These are phyloP conservation scores for Aspidiotus destructor DNA, from an alignment of 2,888 invertebrate species.

Conservation along the genomic window DNA sequence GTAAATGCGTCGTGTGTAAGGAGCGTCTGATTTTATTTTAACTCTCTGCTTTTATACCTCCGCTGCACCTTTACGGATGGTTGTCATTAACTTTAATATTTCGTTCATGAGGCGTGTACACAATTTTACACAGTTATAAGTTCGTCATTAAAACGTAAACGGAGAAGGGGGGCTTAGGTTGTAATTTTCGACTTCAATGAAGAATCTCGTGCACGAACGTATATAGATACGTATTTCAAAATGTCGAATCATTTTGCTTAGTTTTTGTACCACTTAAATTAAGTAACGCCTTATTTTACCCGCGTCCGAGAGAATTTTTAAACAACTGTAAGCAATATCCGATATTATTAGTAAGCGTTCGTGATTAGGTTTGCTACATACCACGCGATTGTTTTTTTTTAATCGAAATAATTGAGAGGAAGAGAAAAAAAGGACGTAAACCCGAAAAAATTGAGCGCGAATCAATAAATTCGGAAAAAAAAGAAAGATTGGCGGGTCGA, in stretches of 20 bases:
- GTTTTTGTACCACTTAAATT: neutral
- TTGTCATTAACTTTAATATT: constrained; percentile 30
- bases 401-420: neutral
- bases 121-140: constrained; percentile 17
- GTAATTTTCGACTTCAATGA: constrained; percentile 1
- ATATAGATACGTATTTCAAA: too few relatives aligned
- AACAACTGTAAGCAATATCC: constrained; percentile 2
- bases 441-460: neutral
- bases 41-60: too few relatives aligned
- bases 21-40: constrained; percentile 1
- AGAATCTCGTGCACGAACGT: neutral
- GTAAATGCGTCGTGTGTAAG: constrained; percentile 20
- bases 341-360: neutral
- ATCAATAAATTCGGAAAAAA: neutral
- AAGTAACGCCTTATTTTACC: neutral
- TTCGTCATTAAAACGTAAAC: constrained; percentile 18
- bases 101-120: constrained; percentile 15
- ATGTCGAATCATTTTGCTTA: too few relatives aligned
- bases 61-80: neutral
- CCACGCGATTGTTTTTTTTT: neutral
- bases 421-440: constrained; percentile 1
- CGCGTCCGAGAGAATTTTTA: neutral
- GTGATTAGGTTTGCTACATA: too few relatives aligned
- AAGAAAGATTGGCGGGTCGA: neutral
- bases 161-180: neutral